A percentile compares a stretch with the other conserved stretches of the same genome.
Evolutionary conservation across 2,797 vertebrate genomes (phyloP).

Genomic region (Meriones psammophilus): DNA sequence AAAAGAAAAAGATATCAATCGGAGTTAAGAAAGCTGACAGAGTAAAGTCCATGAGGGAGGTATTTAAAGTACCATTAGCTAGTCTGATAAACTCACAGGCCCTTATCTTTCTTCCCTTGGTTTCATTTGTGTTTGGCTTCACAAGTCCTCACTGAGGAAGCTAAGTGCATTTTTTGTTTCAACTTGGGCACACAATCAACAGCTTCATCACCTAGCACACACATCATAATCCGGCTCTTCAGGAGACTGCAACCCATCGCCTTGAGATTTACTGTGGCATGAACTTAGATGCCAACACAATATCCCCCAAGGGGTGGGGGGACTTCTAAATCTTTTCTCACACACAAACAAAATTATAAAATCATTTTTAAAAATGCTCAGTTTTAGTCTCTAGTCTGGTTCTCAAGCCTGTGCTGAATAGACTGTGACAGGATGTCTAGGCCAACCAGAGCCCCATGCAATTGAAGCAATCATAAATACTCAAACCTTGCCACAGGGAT

Average conservation of each 20-base stretch:
- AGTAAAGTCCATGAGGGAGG: background rate
- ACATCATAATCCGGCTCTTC: slow-evolving; percentile 56
- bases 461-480: slow-evolving; percentile 9
- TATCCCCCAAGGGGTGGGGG: slow-evolving; percentile 6
- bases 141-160: slow-evolving; percentile 9
- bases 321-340: background rate
- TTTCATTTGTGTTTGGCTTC: slow-evolving; percentile 74
- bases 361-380: background rate
- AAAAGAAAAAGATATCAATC: background rate
- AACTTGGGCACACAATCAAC: slow-evolving; percentile 52
- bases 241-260: slow-evolving; percentile 39
- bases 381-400: background rate
- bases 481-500: background rate
- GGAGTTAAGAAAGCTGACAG: background rate
- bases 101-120: slow-evolving; percentile 64
- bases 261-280: background rate
- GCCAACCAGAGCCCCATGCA: background rate
- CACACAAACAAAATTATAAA: slow-evolving; percentile 1
- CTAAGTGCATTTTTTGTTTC: slow-evolving; percentile 69
- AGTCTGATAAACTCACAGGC: slow-evolving; percentile 29
- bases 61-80: background rate
- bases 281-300: slow-evolving; percentile 24
- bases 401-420: background rate
- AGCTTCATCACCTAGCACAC: background rate
- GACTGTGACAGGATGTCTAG: background rate